A percentile compares a stretch with the other conserved stretches of the same genome.
Conservation (phyloP, 2,888 invertebrate species). For the Hydrotaea diabolus region DNA sequence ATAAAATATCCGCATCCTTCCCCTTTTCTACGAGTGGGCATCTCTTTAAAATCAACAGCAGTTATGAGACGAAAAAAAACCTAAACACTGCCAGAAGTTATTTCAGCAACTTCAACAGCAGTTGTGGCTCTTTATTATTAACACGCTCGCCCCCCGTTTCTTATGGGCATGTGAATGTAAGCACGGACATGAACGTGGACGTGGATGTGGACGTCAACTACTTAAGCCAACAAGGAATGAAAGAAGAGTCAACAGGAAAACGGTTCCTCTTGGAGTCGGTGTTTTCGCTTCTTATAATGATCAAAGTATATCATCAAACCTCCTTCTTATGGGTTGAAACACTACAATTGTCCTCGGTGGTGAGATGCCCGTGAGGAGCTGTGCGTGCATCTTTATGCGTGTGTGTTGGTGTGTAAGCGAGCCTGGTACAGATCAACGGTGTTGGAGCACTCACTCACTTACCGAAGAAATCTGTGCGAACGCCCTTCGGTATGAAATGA, state of each 20-base stretch:
- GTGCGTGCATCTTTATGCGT: not conserved
- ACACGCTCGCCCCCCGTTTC: not conserved
- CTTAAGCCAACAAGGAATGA: slow-evolving; percentile 28
- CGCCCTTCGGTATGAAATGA: slow-evolving; percentile 56
- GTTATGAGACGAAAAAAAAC: slow-evolving; percentile 1
- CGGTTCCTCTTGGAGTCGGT: slow-evolving; percentile 42
- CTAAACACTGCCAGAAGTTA: slow-evolving; percentile 37
- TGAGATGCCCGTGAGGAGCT: slow-evolving; percentile 10
- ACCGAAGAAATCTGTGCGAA: slow-evolving; percentile 46
- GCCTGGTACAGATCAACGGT: slow-evolving; percentile 14
- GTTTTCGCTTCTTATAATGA: slow-evolving; percentile 55
- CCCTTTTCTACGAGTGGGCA: not conserved
- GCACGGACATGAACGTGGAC: not conserved
- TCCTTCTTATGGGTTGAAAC: slow-evolving; percentile 74
- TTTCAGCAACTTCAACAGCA: slow-evolving; percentile 26
- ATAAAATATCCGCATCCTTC: slow-evolving; percentile 24
- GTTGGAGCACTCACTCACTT: slow-evolving; percentile 6
- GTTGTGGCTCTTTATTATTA: slow-evolving; percentile 37
- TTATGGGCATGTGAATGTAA: not conserved
- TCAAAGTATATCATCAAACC: slow-evolving; percentile 78
- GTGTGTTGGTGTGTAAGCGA: not conserved
- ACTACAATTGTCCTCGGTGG: slow-evolving; percentile 58
- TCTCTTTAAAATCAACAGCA: slow-evolving; percentile 38
- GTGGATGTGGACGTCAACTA: slow-evolving; percentile 36
- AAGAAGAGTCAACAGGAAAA: slow-evolving; percentile 39